A percentile compares a stretch with the other conserved stretches of the same genome.
Evolutionary conservation across 2,113 vertebrate genomes (phyloP).

Genomic region (Spea multiplicata): DNA sequence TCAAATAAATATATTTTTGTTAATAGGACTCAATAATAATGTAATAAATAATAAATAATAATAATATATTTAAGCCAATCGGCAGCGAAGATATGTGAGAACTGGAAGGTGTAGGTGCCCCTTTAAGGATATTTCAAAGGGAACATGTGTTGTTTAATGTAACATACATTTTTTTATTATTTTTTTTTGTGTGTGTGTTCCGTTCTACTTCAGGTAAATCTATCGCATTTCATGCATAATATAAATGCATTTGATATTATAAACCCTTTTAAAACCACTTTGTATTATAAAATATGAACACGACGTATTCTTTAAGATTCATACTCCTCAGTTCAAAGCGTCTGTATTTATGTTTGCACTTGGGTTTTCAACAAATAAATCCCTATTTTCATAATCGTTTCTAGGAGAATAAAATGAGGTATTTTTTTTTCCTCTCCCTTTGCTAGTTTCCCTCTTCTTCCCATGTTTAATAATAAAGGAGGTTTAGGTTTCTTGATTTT

Average conservation of each 20-base stretch:
- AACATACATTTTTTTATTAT: too few species aligned
- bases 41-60: too few species aligned
- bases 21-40: too few species aligned
- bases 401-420: slow-evolving; percentile 66
- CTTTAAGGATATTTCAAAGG: too few species aligned
- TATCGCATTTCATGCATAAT: slow-evolving; percentile 9
- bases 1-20: too few species aligned
- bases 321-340: slow-evolving; percentile 74
- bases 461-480: slow-evolving; percentile 3
- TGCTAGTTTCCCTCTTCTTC: slow-evolving; percentile 62
- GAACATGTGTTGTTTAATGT: too few species aligned
- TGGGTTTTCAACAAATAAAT: slow-evolving; percentile 64
- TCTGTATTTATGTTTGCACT: slow-evolving; percentile 72
- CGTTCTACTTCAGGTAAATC: background rate
- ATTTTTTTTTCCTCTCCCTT: slow-evolving; percentile 72
- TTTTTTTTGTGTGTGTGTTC: too few species aligned
- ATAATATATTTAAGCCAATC: too few species aligned
- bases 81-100: too few species aligned
- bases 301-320: slow-evolving; percentile 66
- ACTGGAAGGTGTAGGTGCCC: too few species aligned
- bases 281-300: slow-evolving; percentile 63
- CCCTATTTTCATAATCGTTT: slow-evolving; percentile 82
- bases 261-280: slow-evolving; percentile 55
- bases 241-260: slow-evolving; percentile 9
- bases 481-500: slow-evolving; percentile 71